These are phyloP conservation scores for Kryphioiulus occultus DNA, from an alignment of 2,888 invertebrate genomes.

Conservation along the genomic window DNA sequence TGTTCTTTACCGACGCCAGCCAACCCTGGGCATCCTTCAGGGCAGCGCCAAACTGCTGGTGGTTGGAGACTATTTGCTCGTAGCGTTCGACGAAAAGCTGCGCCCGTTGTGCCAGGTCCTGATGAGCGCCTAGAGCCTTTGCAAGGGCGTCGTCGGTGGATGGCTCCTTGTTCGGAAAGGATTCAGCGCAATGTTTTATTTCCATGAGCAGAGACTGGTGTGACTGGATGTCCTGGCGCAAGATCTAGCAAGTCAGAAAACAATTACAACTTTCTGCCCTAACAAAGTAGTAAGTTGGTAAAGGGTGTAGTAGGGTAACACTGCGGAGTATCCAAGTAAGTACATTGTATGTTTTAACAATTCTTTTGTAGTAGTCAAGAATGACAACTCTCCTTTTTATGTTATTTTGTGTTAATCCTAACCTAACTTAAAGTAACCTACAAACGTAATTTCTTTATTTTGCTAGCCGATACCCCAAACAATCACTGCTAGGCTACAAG, in stretches of 20 bases:
- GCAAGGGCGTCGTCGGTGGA: slow-evolving; percentile 41
- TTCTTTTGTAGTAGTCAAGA: too few species aligned
- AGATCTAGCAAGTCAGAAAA: slow-evolving; percentile 60
- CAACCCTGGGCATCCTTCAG: slow-evolving; percentile 87
- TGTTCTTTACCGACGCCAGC: slow-evolving; percentile 82
- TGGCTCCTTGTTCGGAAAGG: slow-evolving; percentile 71
- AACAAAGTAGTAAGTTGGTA: too few species aligned
- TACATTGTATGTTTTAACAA: too few species aligned
- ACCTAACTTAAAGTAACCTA: too few species aligned
- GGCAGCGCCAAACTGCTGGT: slow-evolving; percentile 86
- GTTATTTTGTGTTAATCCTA: too few species aligned
- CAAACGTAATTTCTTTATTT: too few species aligned
- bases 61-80: slow-evolving; percentile 86
- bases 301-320: too few species aligned
- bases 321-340: too few species aligned
- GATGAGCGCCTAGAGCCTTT: slow-evolving; percentile 48
- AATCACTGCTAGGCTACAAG: too few species aligned
- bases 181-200: slow-evolving; percentile 79
- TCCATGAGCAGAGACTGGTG: slow-evolving; percentile 86
- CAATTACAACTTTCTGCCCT: not conserved
- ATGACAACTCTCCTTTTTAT: too few species aligned
- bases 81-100: slow-evolving; percentile 77
- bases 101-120: slow-evolving; percentile 51
- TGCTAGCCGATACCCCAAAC: too few species aligned
- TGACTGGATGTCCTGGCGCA: slow-evolving; percentile 81